phyloP scores from a whole-genome alignment of 2,797 vertebrate species.

The Enteromius argenteus region DNA sequence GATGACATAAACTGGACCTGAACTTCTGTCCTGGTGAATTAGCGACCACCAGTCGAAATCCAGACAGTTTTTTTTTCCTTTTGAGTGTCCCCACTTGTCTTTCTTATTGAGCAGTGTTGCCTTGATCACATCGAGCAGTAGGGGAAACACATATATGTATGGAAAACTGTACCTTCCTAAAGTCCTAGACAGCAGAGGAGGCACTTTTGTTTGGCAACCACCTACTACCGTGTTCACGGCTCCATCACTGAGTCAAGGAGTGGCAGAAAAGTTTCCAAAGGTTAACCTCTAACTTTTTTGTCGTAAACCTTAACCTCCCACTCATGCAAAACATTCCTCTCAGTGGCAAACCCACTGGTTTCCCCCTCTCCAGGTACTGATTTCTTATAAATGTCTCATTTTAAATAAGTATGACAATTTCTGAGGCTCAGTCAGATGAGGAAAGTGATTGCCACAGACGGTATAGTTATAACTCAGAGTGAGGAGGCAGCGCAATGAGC shows the following conservation, averaged over 20 bases:
- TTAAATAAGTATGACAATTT: conserved; percentile 73
- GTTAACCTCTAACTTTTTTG: conserved; percentile 58
- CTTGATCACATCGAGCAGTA: conserved; percentile 18
- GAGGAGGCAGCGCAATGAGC: conserved; percentile 54
- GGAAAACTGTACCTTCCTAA: conserved; percentile 27
- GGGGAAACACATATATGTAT: conserved; percentile 10
- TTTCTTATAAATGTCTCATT: conserved; percentile 81
- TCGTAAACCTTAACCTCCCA: conserved; percentile 65
- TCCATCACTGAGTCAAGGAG: conserved; percentile 53
- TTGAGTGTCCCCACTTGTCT: conserved; percentile 31
- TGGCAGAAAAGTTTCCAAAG: conserved; percentile 62
- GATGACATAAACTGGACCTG: conserved; percentile 80
- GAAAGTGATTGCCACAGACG: conserved; percentile 56
- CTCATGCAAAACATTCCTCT: conserved; percentile 71
- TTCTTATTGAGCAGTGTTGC: not conserved
- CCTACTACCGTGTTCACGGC: conserved; percentile 41
- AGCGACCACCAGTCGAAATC: conserved; percentile 70
- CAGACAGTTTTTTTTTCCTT: conserved; percentile 57
- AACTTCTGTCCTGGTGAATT: conserved; percentile 78
- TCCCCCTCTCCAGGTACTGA: conserved; percentile 73
- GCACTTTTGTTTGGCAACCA: conserved; percentile 56
- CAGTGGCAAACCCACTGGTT: conserved; percentile 77
- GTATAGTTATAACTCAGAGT: conserved; percentile 63
- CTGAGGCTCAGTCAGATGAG: conserved; percentile 61
- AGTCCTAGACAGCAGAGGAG: conserved; percentile 60